Evolutionary conservation across 2,797 vertebrate genomes (phyloP), one percentile per base, ranked within the genome.

Genomic region (Silurus aristotelis): DNA sequence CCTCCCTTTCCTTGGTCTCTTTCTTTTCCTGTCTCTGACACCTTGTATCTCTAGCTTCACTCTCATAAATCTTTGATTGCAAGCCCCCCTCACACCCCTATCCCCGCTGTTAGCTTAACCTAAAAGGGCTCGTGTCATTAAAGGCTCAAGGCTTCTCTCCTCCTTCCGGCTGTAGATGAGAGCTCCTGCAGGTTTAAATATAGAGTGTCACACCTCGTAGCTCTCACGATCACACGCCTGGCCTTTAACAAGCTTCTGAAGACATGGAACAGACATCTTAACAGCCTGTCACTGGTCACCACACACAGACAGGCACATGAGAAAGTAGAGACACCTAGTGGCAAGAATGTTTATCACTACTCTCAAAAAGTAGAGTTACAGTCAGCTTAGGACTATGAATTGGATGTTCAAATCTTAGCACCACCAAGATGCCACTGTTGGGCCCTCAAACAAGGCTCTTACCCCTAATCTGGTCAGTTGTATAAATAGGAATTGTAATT

Each of bases 271-370:
- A 87, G 83, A 77, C 86, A 87, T 82, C 82, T 82, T 84, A 60
- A 81, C 83, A 70, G 71, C 82, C 83, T 84, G 83, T 84, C 86
- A 87, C 83, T 83, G 14, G 64, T 58, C 83, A 56, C 60, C 27
- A 1, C 67, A 85, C 86, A 85, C 20, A 80, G 6, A 82, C 85
- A 82, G 48, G 6, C 48, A 9, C 48, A 43, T 38, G 58, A 89
- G 76, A 82, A 86, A 84, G 86, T 83, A 90, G 88, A 89, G 94
- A 93, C 94, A 93, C 90, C 94, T 94, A 94, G 94, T 93, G 93
- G 94, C 89, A 85, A 93, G 82, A 86, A 92, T 93, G 91, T 73
- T 80, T 61, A 82, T 4, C 20, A 77, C 10, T 27, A 20, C 27
- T 64, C 55, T 55, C n/a, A 63, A 1, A 2, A 31, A 43, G 22